Evolutionary conservation across 2,888 invertebrate species (phyloP).

Genomic region (Falcaria lacertinaria): DNA sequence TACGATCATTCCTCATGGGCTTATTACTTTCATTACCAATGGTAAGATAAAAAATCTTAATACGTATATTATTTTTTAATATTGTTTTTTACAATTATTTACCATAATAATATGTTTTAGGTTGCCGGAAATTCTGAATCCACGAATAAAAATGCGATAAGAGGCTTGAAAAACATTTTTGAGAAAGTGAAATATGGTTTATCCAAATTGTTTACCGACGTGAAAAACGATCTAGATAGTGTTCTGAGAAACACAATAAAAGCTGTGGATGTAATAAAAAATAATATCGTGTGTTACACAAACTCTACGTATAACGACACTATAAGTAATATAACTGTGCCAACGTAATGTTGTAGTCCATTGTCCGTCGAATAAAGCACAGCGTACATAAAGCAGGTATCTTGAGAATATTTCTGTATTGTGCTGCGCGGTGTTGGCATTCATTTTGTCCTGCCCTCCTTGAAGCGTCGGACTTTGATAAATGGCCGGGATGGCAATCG

Average conservation of each 20-base stretch:
- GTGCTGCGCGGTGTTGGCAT: slow-evolving; percentile 27
- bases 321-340: neutral
- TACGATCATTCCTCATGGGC: neutral
- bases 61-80: neutral
- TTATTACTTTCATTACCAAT: neutral
- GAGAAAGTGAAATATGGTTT: slow-evolving; percentile 20
- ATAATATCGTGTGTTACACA: neutral
- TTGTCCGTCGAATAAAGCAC: neutral
- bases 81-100: neutral
- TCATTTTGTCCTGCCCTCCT: slow-evolving; percentile 50
- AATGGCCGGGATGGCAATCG: slow-evolving; percentile 65
- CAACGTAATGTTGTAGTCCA: slow-evolving; percentile 2
- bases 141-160: slow-evolving; percentile 4
- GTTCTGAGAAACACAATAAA: slow-evolving; percentile 18
- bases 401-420: slow-evolving; percentile 23
- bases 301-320: neutral
- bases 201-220: slow-evolving; percentile 21
- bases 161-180: slow-evolving; percentile 19
- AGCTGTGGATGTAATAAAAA: slow-evolving; percentile 15
- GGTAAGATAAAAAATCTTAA: slow-evolving; percentile 5
- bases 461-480: slow-evolving; percentile 64
- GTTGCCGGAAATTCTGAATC: slow-evolving; percentile 17
- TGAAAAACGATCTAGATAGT: slow-evolving; percentile 20
- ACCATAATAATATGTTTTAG: slow-evolving; percentile 16
- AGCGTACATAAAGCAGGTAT: neutral